Conservation (phyloP, 2,113 vertebrate genomes). For the Sapayoa aenigma region DNA sequence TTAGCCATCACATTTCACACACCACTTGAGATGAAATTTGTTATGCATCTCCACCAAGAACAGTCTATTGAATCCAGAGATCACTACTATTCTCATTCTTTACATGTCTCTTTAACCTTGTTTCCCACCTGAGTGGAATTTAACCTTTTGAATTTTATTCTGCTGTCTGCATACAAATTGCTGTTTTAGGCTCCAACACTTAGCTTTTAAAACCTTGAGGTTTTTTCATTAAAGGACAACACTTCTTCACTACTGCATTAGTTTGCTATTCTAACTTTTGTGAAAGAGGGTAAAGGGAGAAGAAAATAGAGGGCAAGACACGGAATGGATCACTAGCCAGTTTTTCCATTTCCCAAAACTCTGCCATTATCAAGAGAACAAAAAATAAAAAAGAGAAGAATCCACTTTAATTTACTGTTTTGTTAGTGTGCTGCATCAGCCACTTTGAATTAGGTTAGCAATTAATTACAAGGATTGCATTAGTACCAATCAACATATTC, state of each 20-base stretch:
- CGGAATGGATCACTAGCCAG: background rate
- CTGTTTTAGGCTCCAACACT: background rate
- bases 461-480: background rate
- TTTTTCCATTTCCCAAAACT: background rate
- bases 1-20: background rate
- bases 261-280: background rate
- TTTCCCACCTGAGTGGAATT: background rate
- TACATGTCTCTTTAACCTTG: background rate
- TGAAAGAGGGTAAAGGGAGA: background rate
- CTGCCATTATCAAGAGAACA: background rate
- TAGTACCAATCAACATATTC: background rate
- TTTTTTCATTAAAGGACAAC: background rate
- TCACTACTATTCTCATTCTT: background rate
- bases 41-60: background rate
- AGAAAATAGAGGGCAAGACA: background rate
- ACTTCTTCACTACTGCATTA: background rate
- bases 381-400: background rate
- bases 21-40: background rate
- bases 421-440: background rate
- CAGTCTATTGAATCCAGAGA: background rate
- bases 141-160: background rate
- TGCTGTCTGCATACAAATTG: background rate
- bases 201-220: background rate
- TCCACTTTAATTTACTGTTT: background rate
- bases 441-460: background rate